Base-by-base conservation (phyloP, 2,113 vertebrate species). In the Heloderma charlesbogerti region DNA sequence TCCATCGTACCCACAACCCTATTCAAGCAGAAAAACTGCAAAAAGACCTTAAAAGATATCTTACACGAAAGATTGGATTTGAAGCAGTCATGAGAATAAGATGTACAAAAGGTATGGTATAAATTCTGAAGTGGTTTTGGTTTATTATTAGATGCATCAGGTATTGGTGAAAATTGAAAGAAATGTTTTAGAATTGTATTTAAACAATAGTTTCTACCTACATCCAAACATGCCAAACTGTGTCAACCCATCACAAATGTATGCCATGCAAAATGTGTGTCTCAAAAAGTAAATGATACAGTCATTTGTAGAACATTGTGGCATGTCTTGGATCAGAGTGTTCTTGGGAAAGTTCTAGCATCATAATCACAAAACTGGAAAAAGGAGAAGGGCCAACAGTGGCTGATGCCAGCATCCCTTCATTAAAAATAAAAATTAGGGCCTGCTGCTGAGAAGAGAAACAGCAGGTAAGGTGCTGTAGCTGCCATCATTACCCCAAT, bases 81-180 rank as follows among this genome's bases (percentile, higher is more conserved):
- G 99, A 99, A 97, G 99, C 99, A 0, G 99, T 99, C 83, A 99
- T 99, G 99, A 98, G 99, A 94, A 99, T 99, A 97, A 98, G 99
- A 45, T 99, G 99, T 95, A 99, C 99, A 31, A 99, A 99, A 99
- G 99, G 99, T 99, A 94, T 20, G 84, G 74, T 82, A 51, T 87
- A 66, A 25, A 18, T 66, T 82, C 75, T 88, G 20, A 66, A 63
- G n/a, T 37, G 12, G 29, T 63, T 29, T 57, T 60, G 79, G 20
- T 31, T 69, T 40, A 37, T 16, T n/a, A 45, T 63, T n/a, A 51
- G 18, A 31, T 66, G 43, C 6, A 48, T 48, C 40, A 16, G 43
- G 40, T 75, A 72, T 57, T 87, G n/a, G 51, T 75, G 20, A 27
- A 57, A 75, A 51, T 74, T 12, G 34, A 40, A 57, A 54, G 34